Evolutionary conservation across 2,797 vertebrate genomes (phyloP), one percentile per base, ranked within the genome.

Genomic region (Leptodactylus fallax): DNA sequence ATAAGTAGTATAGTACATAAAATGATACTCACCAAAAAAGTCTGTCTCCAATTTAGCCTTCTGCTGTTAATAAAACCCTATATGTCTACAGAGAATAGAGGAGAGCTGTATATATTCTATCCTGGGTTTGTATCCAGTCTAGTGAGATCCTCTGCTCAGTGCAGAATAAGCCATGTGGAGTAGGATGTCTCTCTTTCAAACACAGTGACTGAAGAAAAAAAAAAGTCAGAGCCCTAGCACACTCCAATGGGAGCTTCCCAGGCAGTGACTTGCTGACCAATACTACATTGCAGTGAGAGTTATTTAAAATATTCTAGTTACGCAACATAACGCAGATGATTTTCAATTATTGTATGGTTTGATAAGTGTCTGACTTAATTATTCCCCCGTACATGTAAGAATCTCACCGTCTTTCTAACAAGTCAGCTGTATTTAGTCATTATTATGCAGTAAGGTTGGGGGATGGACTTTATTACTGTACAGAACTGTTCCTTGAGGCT

Each of bases 91-190:
- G 19, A 55, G 77, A 72, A 14, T 17, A 3, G n/a, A 49, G 11
- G 21, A 51, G 67, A 17, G 56, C 60, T 36, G 67, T 53, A 2
- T 27, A 36, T 27, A 45, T 83, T 21, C 25, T 72, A 13, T 61
- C 56, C 53, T 76, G 77, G 10, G 65, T 51, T 58, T 69, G 21
- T 84, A 36, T 86, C 55, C 74, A 67, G 74, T 51, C 87, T 63
- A 78, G n/a, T 82, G 13, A 71, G 49, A 16, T 72, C n/a, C 74
- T 74, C 21, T 1, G 45, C 55, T 61, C 65, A 72, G 65, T 16
- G 49, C 74, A 71, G 65, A 60, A 81, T 85, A 45, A 77, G 79
- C 82, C 87, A 85, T 74, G 87, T 85, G 77, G 36, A 79, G 74
- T 21, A 85, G 76, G 82, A 79, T 85, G 77, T 51, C 53, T 51